Conservation (phyloP, 2,888 invertebrate species). For the Andrena haemorrhoa region DNA sequence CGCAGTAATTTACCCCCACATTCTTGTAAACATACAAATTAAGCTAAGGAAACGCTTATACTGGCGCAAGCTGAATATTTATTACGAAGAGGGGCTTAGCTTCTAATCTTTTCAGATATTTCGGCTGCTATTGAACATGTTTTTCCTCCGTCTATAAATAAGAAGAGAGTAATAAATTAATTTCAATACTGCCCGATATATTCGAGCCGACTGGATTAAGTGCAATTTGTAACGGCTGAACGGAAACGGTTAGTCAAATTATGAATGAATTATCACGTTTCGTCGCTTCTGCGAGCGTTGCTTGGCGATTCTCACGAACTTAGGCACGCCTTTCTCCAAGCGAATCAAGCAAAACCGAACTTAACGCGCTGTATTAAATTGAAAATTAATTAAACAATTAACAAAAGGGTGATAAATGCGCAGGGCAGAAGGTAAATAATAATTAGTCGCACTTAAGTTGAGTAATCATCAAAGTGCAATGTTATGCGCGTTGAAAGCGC, state of each 20-base stretch:
- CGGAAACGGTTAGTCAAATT: constrained; percentile 1
- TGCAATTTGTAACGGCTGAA: constrained; percentile 16
- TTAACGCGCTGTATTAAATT: constrained; percentile 13
- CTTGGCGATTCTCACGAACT: constrained; percentile 25
- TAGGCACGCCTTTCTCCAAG: neutral
- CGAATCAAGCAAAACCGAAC: neutral
- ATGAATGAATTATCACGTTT: neutral
- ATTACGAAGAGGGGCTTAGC: constrained; percentile 22
- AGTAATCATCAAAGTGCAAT: constrained; percentile 3
- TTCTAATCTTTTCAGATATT: constrained; percentile 46
- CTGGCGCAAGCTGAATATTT: constrained; percentile 49
- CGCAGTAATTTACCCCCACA: constrained; percentile 14
- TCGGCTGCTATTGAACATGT: constrained; percentile 30
- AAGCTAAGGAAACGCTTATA: constrained; percentile 44
- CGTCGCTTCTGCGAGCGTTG: neutral
- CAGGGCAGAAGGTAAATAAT: neutral
- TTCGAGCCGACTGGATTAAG: constrained; percentile 33
- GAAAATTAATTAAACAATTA: constrained; percentile 17
- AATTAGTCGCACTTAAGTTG: constrained; percentile 18
- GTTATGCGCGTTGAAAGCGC: neutral
- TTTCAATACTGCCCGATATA: constrained; percentile 45
- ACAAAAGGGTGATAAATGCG: neutral
- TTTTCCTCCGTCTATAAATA: constrained; percentile 40
- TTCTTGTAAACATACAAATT: constrained; percentile 26
- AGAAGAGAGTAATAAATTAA: constrained; percentile 36